phyloP scores from a whole-genome alignment of 2,888 invertebrate species.

The Brachycybe producta region DNA sequence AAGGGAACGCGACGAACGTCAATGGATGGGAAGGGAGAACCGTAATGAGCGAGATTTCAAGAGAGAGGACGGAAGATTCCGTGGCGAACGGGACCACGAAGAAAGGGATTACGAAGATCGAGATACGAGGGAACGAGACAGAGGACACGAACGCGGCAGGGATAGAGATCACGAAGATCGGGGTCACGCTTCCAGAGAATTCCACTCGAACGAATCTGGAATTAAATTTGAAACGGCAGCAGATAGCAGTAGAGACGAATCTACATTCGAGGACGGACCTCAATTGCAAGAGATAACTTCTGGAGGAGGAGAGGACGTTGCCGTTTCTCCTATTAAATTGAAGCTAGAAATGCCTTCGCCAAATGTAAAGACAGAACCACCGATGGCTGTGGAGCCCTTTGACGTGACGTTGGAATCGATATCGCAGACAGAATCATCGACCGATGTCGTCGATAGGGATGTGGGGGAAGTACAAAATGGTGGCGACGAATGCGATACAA shows the following conservation, averaged over 20 bases:
- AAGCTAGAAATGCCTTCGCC: too few relatives aligned
- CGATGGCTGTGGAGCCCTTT: too few relatives aligned
- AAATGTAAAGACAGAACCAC: too few relatives aligned
- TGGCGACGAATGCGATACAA: too few relatives aligned
- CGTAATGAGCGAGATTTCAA: slow-evolving; percentile 1
- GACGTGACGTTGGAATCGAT: too few relatives aligned
- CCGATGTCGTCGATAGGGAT: too few relatives aligned
- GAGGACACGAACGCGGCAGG: neutral
- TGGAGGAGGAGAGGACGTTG: too few relatives aligned
- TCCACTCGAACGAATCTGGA: neutral
- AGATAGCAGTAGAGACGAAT: too few relatives aligned
- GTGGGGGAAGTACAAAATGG: too few relatives aligned
- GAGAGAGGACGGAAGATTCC: slow-evolving; percentile 1
- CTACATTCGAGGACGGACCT: neutral
- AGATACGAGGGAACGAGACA: neutral
- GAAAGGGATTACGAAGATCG: neutral
- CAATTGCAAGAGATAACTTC: neutral
- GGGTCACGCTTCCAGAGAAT: neutral
- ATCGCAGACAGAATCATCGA: too few relatives aligned
- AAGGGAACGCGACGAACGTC: neutral
- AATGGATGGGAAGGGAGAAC: neutral
- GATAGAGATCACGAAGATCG: neutral
- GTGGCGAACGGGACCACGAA: neutral
- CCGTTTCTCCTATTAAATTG: too few relatives aligned
- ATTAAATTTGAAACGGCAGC: too few relatives aligned